phyloP scores from a whole-genome alignment of 1,140 invertebrate genomes.

The Drosophila nebulosa region DNA sequence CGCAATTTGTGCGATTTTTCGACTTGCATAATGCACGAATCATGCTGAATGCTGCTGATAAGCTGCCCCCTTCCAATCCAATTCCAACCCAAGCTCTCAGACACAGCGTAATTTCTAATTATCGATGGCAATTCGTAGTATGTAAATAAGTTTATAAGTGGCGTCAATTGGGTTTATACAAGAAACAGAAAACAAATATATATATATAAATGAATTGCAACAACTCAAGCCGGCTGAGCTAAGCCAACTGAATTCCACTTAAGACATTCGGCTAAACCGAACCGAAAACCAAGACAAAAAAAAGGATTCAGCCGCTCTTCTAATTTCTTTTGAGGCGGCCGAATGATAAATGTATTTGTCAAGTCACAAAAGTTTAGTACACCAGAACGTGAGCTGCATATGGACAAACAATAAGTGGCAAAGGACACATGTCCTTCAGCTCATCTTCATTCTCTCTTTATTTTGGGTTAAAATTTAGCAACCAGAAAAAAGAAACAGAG shows the following conservation, averaged over 20 bases:
- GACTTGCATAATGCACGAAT: slow-evolving; percentile 61
- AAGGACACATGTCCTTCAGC: slow-evolving; percentile 27
- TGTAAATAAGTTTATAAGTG: slow-evolving; percentile 15
- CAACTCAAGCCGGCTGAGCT: slow-evolving; percentile 14
- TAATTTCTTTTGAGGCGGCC: background rate
- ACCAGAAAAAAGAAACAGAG: background rate
- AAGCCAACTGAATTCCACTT: slow-evolving; percentile 46
- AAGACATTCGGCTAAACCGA: slow-evolving; percentile 21
- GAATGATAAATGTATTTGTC: slow-evolving; percentile 35
- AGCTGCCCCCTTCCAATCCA: background rate
- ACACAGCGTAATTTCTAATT: slow-evolving; percentile 56
- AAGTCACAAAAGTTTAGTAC: background rate
- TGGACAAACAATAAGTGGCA: background rate
- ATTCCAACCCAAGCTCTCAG: background rate
- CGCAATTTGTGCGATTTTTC: slow-evolving; percentile 48
- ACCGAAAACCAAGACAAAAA: slow-evolving; percentile 8
- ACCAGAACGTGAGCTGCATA: slow-evolving; percentile 47
- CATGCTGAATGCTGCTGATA: slow-evolving; percentile 35
- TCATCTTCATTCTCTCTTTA: slow-evolving; percentile 14
- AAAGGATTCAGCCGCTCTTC: slow-evolving; percentile 32
- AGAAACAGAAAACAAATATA: background rate
- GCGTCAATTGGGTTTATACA: background rate
- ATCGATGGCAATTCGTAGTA: slow-evolving; percentile 34
- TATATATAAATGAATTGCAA: slow-evolving; percentile 33
- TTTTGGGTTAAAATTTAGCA: slow-evolving; percentile 12